Evolutionary conservation across 1,140 invertebrate genomes (phyloP).

Genomic region (Scaptomyza montana): DNA sequence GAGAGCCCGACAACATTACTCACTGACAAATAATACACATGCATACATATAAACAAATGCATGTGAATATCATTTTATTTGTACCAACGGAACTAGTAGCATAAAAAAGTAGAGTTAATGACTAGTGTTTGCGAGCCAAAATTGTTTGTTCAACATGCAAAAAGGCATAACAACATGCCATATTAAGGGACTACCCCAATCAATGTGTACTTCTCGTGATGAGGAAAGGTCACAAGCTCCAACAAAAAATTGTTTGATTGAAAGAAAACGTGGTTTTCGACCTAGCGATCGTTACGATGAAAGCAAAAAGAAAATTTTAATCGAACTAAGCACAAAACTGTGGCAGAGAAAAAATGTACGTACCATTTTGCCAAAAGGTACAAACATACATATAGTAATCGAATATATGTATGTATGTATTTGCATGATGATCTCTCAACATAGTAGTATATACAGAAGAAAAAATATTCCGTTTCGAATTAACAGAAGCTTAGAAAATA

Average conservation of each 20-base stretch:
- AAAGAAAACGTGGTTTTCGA: conserved; percentile 89
- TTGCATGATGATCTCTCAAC: not conserved
- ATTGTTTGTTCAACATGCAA: conserved; percentile 8
- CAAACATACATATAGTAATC: not conserved
- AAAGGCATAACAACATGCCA: conserved; percentile 14
- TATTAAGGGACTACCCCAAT: conserved; percentile 7
- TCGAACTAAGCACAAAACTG: conserved; percentile 87
- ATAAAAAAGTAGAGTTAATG: no score
- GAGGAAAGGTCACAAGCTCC: conserved; percentile 1
- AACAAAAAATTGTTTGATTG: conserved; percentile 65
- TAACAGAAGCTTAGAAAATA: conserved; percentile 5
- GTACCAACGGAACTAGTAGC: no score
- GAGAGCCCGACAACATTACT: conserved; percentile 2
- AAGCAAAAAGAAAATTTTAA: conserved; percentile 90
- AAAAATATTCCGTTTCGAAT: not conserved
- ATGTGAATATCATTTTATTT: no score
- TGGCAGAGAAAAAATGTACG: conserved; percentile 74
- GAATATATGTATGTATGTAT: not conserved
- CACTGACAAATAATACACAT: no score
- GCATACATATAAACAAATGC: no score
- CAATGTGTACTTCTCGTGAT: not conserved
- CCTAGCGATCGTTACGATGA: conserved; percentile 93
- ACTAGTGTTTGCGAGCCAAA: not conserved
- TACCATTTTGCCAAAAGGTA: not conserved
- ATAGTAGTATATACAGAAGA: no score